Evolutionary conservation across 2,797 vertebrate species (phyloP), one percentile per base, ranked within the genome.

Genomic region (Capromys pilorides): DNA sequence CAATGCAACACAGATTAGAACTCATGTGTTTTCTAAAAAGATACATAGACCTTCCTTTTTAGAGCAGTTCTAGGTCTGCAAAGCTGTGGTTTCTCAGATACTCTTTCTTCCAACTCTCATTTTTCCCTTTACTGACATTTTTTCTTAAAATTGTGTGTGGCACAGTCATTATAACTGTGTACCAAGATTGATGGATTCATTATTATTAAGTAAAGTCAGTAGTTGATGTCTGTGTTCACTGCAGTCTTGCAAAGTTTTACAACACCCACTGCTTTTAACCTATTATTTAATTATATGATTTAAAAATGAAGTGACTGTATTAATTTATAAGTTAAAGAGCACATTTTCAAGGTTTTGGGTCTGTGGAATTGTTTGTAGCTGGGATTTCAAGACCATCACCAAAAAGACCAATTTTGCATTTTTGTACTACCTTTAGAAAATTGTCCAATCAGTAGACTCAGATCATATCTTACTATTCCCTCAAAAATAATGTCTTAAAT

Each of bases 381-480:
- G 75, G 77, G 22, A 95, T 92, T 93, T 93, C 41, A 86, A 94
- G 84, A 45, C 5, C 69, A 31, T 67, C 14, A 80, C 21, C 26
- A 39, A 87, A 21, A 91, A 69, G 9, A 57, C 3, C 4, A 2
- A 39, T 71, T 51, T 66, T 31, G 2, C 14, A 51, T 31, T 51
- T 80, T 93, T 90, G 16, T 51, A 59, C 13, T 41, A 66, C 67
- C 7, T 86, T 89, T 90, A 66, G 33, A 90, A 94, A 59, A 22
- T 21, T 54, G 93, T 91, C 71, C 11, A 89, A 84, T 66, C 14
- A 69, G 10, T 86, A 66, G 36, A 24, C 36, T 84, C 54, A 69
- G 82, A 61, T 86, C 57, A 78, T 49, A 78, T 59, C 28, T 86
- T n/a, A 90, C 59, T 87, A 81, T 73, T 88, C 69, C 26, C 59